Evolutionary conservation across 2,113 vertebrate species (phyloP), one percentile per base, ranked within the genome.

Genomic region (Xenopus laevis): DNA sequence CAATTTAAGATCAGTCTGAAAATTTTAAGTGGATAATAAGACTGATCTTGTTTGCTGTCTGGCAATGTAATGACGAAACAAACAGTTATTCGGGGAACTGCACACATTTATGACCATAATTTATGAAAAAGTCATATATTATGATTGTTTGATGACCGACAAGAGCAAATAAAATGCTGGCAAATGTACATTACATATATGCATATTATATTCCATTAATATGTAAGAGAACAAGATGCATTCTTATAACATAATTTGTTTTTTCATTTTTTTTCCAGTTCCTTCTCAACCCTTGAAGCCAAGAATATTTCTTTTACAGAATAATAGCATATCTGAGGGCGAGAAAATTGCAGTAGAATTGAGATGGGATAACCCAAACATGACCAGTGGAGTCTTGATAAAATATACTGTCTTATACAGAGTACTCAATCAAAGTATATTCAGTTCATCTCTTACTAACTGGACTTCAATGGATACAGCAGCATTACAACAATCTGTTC

Each of bases 321-420:
- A 73, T 46, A 61, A 77, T 13, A 64, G 63, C 13, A 59, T 47
- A 4, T 6, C 2, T 60, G 71, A 47, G 33, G 74, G 79, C 71
- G 79, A 74, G 2, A 65, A 81, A 55, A 60, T 78, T 57, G 18
- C 69, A 27, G 80, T 90, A 57, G 84, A 89, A 70, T 82, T 92
- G 73, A 86, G 85, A 45, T 91, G 90, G 88, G 82, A 84, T 77
- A 81, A 78, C 13, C 89, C 89, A 68, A 78, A 82, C 68, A 81
- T 21, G 21, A 68, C 75, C 44, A 91, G 88, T 0, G 88, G 88
- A 44, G 55, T 81, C 46, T 69, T 92, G 78, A 84, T 12, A 0
- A 82, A 80, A 30, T 90, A 82, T 62, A 83, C 79, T 40, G 71
- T 90, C 80, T 82, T 80, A 73, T 90, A 88, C 63, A 84, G 83